A percentile compares a stretch with the other conserved stretches of the same genome.
These are phyloP conservation scores for Amyelois transitella DNA, from an alignment of 1,140 invertebrate genomes.

Conservation along the genomic window DNA sequence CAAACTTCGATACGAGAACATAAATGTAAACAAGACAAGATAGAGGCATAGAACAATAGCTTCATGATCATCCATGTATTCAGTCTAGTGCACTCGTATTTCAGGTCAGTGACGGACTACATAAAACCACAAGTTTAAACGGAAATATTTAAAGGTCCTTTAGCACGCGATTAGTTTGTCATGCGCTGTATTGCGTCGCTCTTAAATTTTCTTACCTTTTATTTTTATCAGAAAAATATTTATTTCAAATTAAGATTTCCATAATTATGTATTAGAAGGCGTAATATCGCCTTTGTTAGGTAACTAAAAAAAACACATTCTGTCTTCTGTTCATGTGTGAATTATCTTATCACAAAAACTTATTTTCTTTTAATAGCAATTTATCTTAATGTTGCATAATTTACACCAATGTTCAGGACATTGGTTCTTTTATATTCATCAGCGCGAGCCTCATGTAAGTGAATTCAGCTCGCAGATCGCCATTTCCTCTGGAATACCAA, in stretches of 20 bases:
- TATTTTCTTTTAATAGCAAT: too few relatives aligned
- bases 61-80: too few relatives aligned
- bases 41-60: too few relatives aligned
- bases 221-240: not conserved
- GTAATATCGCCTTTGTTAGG: too few relatives aligned
- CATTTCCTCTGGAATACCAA: conserved; percentile 25
- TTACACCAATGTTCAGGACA: not conserved
- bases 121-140: conserved; percentile 34
- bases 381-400: not conserved
- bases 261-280: too few relatives aligned
- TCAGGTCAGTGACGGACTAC: not conserved
- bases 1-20: too few relatives aligned
- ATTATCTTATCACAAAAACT: too few relatives aligned
- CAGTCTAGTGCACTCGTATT: not conserved
- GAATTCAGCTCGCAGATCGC: conserved; percentile 24
- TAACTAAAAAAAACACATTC: too few relatives aligned
- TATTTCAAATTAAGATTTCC: too few relatives aligned
- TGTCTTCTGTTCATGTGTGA: too few relatives aligned
- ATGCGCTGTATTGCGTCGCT: not conserved
- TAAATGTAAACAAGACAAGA: too few relatives aligned
- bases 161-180: conserved; percentile 33
- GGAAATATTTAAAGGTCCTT: conserved; percentile 36
- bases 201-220: not conserved
- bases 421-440: conserved; percentile 21
- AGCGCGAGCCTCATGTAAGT: conserved; percentile 17